Evolutionary conservation across 1,140 invertebrate genomes (phyloP).

Genomic region (Anthonomus grandis): DNA sequence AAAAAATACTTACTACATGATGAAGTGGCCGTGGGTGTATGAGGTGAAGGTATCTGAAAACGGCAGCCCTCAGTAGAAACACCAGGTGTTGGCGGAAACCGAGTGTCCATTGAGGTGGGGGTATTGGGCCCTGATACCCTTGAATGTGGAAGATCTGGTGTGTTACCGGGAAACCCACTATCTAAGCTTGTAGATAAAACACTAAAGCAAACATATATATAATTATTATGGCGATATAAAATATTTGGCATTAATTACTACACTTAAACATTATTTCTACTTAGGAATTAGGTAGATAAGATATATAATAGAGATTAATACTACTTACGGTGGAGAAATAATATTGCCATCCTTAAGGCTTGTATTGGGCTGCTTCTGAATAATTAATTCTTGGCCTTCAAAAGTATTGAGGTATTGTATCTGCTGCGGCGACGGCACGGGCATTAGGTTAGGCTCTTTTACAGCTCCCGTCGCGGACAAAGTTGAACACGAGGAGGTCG

Average conservation of each 20-base stretch:
- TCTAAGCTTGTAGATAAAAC: constrained; percentile 45
- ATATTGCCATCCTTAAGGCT: constrained; percentile 61
- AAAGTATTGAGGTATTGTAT: constrained; percentile 94
- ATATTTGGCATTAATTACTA: too few species aligned
- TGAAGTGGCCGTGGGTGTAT: constrained; percentile 46
- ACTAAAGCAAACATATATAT: constrained; percentile 29
- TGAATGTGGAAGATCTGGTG: constrained; percentile 40
- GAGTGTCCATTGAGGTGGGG: constrained; percentile 49
- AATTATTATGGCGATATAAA: not conserved
- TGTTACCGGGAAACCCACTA: constrained; percentile 42
- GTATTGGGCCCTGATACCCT: constrained; percentile 51
- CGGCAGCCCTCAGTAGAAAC: constrained; percentile 45
- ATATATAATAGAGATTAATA: constrained; percentile 2
- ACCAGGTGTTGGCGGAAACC: constrained; percentile 47
- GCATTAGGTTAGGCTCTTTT: constrained; percentile 89
- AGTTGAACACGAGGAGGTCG: constrained; percentile 45
- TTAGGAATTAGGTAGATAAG: too few species aligned
- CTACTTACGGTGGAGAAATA: constrained; percentile 48
- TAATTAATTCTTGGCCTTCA: constrained; percentile 93
- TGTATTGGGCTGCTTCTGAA: constrained; percentile 94
- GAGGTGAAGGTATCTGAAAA: constrained; percentile 52
- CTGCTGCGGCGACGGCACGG: constrained; percentile 92
- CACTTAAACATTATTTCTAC: too few species aligned
- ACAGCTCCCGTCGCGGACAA: constrained; percentile 44
- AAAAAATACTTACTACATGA: constrained; percentile 30